phyloP scores from a whole-genome alignment of 2,888 invertebrate species.

The Tanypteryx hageni region DNA sequence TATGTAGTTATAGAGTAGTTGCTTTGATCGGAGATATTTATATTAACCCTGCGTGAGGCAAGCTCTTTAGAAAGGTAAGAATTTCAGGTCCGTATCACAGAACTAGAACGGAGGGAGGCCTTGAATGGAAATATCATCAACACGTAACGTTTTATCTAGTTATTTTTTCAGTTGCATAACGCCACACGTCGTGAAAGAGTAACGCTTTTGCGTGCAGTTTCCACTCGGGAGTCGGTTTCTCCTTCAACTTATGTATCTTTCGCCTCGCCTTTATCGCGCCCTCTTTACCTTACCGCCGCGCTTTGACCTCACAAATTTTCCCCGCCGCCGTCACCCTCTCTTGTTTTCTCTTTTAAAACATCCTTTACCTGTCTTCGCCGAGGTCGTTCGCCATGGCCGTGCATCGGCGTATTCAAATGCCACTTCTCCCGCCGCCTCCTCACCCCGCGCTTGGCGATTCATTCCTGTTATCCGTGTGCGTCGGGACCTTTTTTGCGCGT shows the following conservation, averaged over 20 bases:
- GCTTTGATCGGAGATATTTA: too few relatives aligned
- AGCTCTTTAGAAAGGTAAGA: too few relatives aligned
- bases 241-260: background rate
- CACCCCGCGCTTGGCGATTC: background rate
- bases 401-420: background rate
- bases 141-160: background rate
- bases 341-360: background rate
- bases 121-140: background rate
- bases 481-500: background rate
- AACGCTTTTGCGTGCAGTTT: background rate
- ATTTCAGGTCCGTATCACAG: background rate
- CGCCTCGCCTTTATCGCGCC: background rate
- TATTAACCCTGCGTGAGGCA: too few relatives aligned
- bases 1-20: too few relatives aligned
- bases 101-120: background rate
- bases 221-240: background rate
- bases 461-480: background rate
- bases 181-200: background rate
- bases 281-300: background rate
- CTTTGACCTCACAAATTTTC: too few relatives aligned
- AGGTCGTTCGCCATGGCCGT: background rate
- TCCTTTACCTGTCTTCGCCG: background rate
- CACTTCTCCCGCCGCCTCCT: background rate
- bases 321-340: background rate
- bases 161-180: constrained; percentile 17